phyloP scores from a whole-genome alignment of 2,888 invertebrate species.

The Stenolophus ochropezus region DNA sequence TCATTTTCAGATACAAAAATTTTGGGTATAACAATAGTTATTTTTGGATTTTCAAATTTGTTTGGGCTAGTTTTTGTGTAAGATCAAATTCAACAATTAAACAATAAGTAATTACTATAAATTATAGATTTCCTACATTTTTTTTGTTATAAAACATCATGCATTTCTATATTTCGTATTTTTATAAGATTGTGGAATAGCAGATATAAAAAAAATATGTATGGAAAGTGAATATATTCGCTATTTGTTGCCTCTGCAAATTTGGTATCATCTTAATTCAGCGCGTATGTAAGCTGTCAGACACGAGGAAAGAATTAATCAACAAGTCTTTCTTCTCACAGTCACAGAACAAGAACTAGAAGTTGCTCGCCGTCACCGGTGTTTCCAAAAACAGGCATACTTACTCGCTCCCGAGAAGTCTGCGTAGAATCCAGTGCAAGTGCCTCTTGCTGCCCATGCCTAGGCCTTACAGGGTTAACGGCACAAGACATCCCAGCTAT shows the following conservation, averaged over 20 bases:
- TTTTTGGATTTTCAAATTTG: no score
- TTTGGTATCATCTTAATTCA: not conserved
- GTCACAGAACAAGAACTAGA: slow-evolving; percentile 2
- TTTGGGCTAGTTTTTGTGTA: no score
- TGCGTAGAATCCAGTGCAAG: slow-evolving; percentile 14
- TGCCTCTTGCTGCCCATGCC: not conserved
- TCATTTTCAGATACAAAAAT: no score
- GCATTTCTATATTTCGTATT: no score
- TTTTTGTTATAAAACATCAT: no score
- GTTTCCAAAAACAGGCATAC: slow-evolving; percentile 20
- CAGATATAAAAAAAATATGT: no score
- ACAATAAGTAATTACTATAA: no score
- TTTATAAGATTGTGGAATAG: no score
- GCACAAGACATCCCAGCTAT: not conserved
- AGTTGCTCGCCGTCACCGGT: not conserved
- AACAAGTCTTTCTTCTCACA: not conserved
- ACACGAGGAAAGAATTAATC: not conserved
- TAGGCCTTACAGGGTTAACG: slow-evolving; percentile 27
- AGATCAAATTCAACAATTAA: no score
- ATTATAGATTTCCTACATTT: no score
- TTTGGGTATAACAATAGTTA: no score
- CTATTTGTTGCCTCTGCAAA: not conserved
- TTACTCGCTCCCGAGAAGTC: not conserved
- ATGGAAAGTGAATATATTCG: no score
- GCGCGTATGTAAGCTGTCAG: not conserved